phyloP scores from a whole-genome alignment of 2,888 invertebrate genomes.

The Acanthosoma haemorrhoidale region DNA sequence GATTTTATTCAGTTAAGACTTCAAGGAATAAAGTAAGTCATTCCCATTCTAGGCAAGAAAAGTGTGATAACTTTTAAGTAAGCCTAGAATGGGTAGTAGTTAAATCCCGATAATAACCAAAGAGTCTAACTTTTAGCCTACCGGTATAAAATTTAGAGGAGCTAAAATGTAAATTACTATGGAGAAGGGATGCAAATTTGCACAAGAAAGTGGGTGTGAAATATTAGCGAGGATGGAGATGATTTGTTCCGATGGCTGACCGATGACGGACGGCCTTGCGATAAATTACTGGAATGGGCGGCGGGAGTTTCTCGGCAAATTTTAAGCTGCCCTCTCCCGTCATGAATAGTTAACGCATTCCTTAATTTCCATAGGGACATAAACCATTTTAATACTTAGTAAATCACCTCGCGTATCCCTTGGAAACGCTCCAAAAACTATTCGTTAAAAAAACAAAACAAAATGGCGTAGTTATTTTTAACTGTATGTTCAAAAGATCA shows the following conservation, averaged over 20 bases:
- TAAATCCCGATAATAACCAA: too few species aligned
- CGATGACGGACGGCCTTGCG: not conserved
- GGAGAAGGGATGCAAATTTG: not conserved
- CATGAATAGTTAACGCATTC: slow-evolving; percentile 14
- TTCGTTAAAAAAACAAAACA: not conserved
- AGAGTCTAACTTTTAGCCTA: not conserved
- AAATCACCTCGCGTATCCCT: not conserved
- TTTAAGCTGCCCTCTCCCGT: not conserved
- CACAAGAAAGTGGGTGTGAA: not conserved
- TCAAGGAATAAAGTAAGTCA: too few species aligned
- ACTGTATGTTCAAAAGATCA: too few species aligned
- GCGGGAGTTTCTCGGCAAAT: not conserved
- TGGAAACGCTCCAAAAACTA: not conserved
- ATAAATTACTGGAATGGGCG: slow-evolving; percentile 2
- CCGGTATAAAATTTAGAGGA: not conserved
- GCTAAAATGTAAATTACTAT: not conserved
- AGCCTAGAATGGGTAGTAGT: too few species aligned
- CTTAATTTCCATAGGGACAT: slow-evolving; percentile 8
- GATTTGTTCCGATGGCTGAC: slow-evolving; percentile 10
- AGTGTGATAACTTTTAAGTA: too few species aligned
- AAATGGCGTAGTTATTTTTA: too few species aligned
- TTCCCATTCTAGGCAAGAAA: too few species aligned
- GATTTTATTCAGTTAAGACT: too few species aligned
- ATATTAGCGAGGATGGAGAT: not conserved
- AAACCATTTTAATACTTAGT: slow-evolving; percentile 4